Conservation (phyloP, 2,797 vertebrate genomes). For the Picus viridis region DNA sequence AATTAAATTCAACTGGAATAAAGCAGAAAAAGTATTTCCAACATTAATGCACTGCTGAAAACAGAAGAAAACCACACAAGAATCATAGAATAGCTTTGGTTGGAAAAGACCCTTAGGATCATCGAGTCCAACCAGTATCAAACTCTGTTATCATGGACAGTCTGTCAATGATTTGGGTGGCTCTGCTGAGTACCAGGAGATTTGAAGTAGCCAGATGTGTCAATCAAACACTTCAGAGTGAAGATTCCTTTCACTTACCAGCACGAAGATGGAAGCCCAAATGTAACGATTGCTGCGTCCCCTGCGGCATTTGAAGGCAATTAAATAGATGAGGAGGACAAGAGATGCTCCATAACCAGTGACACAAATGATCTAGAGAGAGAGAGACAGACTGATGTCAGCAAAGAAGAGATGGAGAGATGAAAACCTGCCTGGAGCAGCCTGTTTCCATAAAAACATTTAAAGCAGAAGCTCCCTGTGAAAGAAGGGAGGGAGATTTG, state of each 20-base stretch:
- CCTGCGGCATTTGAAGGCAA: slow-evolving; percentile 84
- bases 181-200: background rate
- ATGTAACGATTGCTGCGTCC: slow-evolving; percentile 84
- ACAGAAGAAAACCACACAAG: too few species aligned
- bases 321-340: slow-evolving; percentile 86
- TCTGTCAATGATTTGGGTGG: background rate
- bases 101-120: too few species aligned
- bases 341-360: slow-evolving; percentile 85
- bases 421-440: background rate
- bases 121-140: too few species aligned
- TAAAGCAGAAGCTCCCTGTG: accelerated
- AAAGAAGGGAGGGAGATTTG: background rate
- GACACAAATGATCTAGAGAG: slow-evolving; percentile 78
- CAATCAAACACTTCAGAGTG: background rate
- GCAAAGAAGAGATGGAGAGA: background rate
- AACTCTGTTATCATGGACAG: too few species aligned
- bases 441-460: accelerated
- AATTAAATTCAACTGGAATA: slow-evolving; percentile 10
- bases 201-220: background rate
- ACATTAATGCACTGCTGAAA: accelerated
- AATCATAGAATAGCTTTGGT: too few species aligned
- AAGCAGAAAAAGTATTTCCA: background rate
- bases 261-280: slow-evolving; percentile 86
- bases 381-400: background rate
- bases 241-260: slow-evolving; percentile 79